These are phyloP conservation scores for Dynastes maya DNA, from an alignment of 2,888 invertebrate genomes.

Conservation along the genomic window DNA sequence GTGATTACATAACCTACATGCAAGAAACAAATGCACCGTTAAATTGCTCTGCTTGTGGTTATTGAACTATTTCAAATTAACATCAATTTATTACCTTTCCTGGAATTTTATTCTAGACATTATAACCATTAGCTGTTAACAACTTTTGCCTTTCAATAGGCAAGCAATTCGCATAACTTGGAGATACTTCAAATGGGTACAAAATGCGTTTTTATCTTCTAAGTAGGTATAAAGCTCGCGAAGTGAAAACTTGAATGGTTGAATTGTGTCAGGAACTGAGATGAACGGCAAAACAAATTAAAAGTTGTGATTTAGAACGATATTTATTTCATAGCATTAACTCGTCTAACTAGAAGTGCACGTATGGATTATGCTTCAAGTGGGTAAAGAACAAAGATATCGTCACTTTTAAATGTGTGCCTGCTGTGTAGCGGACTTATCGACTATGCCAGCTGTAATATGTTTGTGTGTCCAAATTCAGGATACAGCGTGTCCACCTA, in stretches of 20 bases:
- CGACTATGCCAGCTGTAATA: no score
- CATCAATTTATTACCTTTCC: conserved; percentile 35
- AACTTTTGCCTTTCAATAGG: background rate
- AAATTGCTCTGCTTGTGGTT: conserved; percentile 42
- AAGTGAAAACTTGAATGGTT: no score
- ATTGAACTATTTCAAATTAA: conserved; percentile 45
- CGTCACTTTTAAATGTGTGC: no score
- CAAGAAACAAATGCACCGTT: conserved; percentile 40
- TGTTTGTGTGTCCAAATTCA: no score
- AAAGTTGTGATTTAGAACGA: background rate
- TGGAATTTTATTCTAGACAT: conserved; percentile 22
- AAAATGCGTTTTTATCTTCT: background rate
- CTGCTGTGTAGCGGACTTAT: no score
- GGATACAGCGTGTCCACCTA: no score
- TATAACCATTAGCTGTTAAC: conserved; percentile 24
- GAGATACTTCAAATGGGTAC: background rate
- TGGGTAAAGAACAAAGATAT: no score
- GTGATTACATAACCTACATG: conserved; percentile 8
- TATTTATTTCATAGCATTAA: no score
- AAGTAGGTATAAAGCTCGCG: background rate
- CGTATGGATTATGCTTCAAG: no score
- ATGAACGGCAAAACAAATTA: background rate
- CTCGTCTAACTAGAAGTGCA: no score
- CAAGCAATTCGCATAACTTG: background rate
- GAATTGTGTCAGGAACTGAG: background rate